Conservation (phyloP, 92 coral and sea anemone genomes). For the Palythoa heliodiscus region DNA sequence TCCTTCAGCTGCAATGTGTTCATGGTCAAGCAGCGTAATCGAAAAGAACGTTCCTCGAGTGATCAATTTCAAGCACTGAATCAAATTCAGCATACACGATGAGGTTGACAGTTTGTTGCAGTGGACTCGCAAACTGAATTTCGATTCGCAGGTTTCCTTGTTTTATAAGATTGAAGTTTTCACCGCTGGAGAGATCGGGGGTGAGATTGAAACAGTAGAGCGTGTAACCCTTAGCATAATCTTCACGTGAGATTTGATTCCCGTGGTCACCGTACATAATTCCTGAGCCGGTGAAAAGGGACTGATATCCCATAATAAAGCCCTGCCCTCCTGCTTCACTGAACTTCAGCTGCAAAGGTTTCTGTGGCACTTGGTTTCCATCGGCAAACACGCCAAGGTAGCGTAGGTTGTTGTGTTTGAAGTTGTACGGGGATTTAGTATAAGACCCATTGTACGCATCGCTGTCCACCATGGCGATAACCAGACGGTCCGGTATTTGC, state of each 20-base stretch:
- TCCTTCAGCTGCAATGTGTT: not conserved
- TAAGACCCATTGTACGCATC: not conserved
- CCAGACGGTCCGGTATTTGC: not conserved
- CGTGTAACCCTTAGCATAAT: not conserved
- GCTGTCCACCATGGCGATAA: slow-evolving; percentile 12
- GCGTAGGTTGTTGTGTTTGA: not conserved
- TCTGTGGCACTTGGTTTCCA: not conserved
- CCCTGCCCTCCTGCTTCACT: not conserved
- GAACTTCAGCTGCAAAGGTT: not conserved
- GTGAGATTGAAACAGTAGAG: not conserved
- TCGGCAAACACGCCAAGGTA: not conserved
- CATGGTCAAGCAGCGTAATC: slow-evolving; percentile 1
- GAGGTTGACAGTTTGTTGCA: slow-evolving; percentile 8
- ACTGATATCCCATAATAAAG: not conserved
- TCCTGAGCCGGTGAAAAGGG: not conserved
- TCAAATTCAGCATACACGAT: not conserved
- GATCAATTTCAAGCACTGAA: not conserved
- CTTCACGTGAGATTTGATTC: not conserved
- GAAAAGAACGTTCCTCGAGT: not conserved
- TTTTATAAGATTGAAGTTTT: slow-evolving; percentile 40
- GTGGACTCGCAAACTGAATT: slow-evolving; percentile 48
- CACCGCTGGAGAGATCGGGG: slow-evolving; percentile 41
- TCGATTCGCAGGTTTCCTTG: slow-evolving; percentile 52
- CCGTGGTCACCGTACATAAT: not conserved
- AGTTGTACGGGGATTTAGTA: not conserved